Conservation (phyloP, 2,113 vertebrate genomes). For the Fulmarus glacialis region DNA sequence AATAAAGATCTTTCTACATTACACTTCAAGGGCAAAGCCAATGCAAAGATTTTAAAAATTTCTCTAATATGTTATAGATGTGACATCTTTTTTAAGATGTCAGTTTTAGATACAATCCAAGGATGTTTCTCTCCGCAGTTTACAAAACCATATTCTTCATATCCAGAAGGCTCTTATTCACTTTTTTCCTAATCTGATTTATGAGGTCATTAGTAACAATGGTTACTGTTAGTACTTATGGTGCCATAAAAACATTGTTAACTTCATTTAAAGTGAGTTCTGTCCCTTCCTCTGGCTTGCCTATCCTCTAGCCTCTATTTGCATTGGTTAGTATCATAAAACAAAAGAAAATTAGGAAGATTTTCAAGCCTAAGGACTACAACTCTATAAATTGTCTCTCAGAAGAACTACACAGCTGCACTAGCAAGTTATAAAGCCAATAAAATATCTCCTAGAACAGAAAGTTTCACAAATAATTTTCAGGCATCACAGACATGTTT, state of each 20-base stretch:
- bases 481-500: background rate
- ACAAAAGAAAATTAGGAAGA: background rate
- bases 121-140: background rate
- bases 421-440: background rate
- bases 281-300: background rate
- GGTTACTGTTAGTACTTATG: background rate
- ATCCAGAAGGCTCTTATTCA: background rate
- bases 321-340: background rate
- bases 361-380: background rate
- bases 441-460: background rate
- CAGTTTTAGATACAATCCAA: background rate
- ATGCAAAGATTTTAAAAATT: background rate
- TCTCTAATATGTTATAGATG: background rate
- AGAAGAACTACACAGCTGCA: background rate
- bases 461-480: background rate
- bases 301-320: background rate
- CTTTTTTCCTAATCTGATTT: background rate
- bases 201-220: background rate
- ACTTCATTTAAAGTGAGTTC: background rate
- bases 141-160: background rate
- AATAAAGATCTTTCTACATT: background rate
- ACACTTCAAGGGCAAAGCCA: background rate
- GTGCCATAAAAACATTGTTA: background rate
- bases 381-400: background rate
- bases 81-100: background rate